Conservation (phyloP, 2,888 invertebrate genomes). For the Paralinhomoeus sp. region DNA sequence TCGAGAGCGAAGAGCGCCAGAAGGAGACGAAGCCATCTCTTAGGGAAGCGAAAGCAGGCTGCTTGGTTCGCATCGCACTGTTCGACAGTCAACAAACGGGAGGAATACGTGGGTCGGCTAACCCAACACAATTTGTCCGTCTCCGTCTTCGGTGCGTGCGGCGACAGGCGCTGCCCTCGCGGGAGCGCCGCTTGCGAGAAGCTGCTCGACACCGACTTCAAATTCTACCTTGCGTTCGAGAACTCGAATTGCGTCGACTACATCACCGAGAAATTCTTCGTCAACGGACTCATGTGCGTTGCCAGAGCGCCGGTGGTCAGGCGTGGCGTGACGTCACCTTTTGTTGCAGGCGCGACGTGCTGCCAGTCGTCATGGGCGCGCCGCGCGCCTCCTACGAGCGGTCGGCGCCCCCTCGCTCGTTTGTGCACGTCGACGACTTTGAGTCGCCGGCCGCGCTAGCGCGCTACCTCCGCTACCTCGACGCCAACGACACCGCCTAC, state of each 20-base stretch:
- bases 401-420: constrained; percentile 66
- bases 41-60: constrained; percentile 35
- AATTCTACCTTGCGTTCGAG: constrained; percentile 5
- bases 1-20: no score
- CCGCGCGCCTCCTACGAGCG: constrained; percentile 68
- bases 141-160: constrained; percentile 76
- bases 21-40: no score
- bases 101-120: constrained; percentile 64
- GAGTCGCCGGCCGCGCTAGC: constrained; percentile 62
- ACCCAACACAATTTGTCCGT: constrained; percentile 59
- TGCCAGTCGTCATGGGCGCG: constrained; percentile 35
- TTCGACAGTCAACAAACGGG: constrained; percentile 63
- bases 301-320: not conserved
- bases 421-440: constrained; percentile 87
- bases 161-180: constrained; percentile 23
- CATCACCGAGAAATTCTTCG: constrained; percentile 5
- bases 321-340: not conserved
- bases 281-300: constrained; percentile 1
- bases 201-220: not conserved
- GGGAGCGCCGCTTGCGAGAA: not conserved
- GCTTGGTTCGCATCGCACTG: constrained; percentile 98
- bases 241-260: constrained; percentile 2
- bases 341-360: constrained; percentile 4
- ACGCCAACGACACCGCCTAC: constrained; percentile 63
- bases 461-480: constrained; percentile 56